phyloP scores from a whole-genome alignment of 1,140 invertebrate species.

The Thrips palmi region DNA sequence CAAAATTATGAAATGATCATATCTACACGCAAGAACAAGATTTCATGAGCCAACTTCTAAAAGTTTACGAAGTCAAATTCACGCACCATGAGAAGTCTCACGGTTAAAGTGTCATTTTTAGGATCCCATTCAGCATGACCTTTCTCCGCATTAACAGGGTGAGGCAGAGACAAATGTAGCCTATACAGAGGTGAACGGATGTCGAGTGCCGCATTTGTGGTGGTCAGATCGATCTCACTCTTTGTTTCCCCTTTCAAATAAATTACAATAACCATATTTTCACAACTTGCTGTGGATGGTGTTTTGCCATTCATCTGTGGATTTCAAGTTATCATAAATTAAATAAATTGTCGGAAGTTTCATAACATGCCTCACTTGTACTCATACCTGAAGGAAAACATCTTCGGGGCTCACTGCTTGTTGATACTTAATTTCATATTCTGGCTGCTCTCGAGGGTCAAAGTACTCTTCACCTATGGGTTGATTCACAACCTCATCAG shows the following conservation, averaged over 20 bases:
- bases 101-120: conserved; percentile 35
- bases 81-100: conserved; percentile 11
- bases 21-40: too few species aligned
- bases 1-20: too few species aligned
- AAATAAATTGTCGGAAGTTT: not conserved
- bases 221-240: conserved; percentile 45
- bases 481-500: conserved; percentile 27
- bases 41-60: conserved; percentile 7
- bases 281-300: conserved; percentile 61
- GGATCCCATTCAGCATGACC: conserved; percentile 61
- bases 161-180: conserved; percentile 53
- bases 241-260: conserved; percentile 48
- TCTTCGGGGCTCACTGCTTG: conserved; percentile 72
- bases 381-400: conserved; percentile 65
- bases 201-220: conserved; percentile 48
- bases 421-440: conserved; percentile 65
- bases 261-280: conserved; percentile 60
- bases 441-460: conserved; percentile 47
- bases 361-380: not conserved
- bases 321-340: not conserved
- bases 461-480: conserved; percentile 25
- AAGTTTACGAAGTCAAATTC: conserved; percentile 17
- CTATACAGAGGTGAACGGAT: conserved; percentile 41
- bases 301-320: conserved; percentile 68
- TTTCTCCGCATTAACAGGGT: conserved; percentile 55